Base-by-base conservation (phyloP, 2,113 vertebrate genomes). In the Ceyx cyanopectus region DNA sequence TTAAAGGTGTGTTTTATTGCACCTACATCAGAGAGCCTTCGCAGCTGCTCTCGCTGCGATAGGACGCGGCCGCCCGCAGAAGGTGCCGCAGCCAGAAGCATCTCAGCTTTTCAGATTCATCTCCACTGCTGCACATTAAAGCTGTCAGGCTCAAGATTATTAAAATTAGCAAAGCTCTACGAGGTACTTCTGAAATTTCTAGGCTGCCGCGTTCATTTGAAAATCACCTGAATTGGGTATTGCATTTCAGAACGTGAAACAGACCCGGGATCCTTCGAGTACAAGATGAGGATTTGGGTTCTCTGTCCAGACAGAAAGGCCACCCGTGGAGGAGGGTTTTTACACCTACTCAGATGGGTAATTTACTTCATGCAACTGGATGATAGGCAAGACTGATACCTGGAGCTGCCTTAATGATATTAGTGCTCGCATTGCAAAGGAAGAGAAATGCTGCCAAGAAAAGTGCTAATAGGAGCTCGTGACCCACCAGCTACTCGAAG, bases 1-100 rank as follows among this genome's bases (percentile, higher is more conserved):
- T 62, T 90, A 78, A 62, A 84, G 67, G 43, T 58, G 60, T 69
- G 51, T 60, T 70, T 93, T 75, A 75, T 56, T 84, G 73, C 79
- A 75, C 40, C 68, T 69, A 7, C 65, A 50, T n/a, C 73, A 37
- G 62, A 37, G 32, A n/a, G 53, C 14, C 73, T 43, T 24, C 19
- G 4, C 14, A 21, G 51, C 62, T 3, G n/a, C 10, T 53, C 45
- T 7, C 2, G 37, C 79, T 26, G 58, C 1, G 29, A 19, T 1
- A 50, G 87, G 77, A 40, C 34, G 15, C 32, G 1, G 2, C 74
- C 34, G 46, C 63, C 69, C 9, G 2, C 23, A 27, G 58, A 60
- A 56, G 51, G 14, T 10, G 23, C 37, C 2, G 37, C 37, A 50
- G 34, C 51, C 19, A 40, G n/a, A 9, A 30, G 30, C 57, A n/a